Base-by-base conservation (phyloP, 1,140 invertebrate genomes). In the Bombus turneri region DNA sequence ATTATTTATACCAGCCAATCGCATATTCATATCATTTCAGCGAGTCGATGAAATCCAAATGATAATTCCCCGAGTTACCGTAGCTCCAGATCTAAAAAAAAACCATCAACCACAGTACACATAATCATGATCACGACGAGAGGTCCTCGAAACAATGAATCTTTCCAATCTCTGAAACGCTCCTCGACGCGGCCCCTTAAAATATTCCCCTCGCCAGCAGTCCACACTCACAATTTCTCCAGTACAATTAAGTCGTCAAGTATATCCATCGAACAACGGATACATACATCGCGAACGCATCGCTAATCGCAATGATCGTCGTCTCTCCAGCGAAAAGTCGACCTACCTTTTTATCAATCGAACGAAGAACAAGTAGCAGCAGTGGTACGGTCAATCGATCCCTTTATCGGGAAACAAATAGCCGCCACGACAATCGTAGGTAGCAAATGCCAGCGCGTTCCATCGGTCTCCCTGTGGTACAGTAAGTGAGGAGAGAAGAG, bases 211-310 rank as follows among this genome's bases (percentile, higher is more conserved):
- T 59, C 18, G 43, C 9, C 9, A 13, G 2, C 72, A 2, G 9
- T 25, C 12, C 57, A n/a, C 13, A 72, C n/a, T 72, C 39, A 10
- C n/a, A 3, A 39, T n/a, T 78, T 39, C 75, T 64, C 37, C 57
- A 18, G 57, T 22, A 41, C 59, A 77, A 77, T 77, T 77, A 64
- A 77, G 59, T 31, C 59, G 28, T 66, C 57, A 2, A 77, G 59
- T 25, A 28, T 28, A 13, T 10, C 37, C 37, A n/a, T 15, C 22
- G 43, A 31, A 31, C 22, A 43, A 31, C 37, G 47, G 1, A 47
- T 47, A 47, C 15, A 5, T 18, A n/a, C 6, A 13, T 43, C 13
- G 15, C 69, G 25, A 34, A 15, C 15, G 37, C 37, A n/a, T 39
- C 25, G 34, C 3, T 28, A 39, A 62, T 62, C 47, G 53, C 34